Percentiles rank a stretch among this genome's conserved stretches.
phyloP scores from a whole-genome alignment of 2,113 vertebrate genomes.

The Anthoscopus minutus region DNA sequence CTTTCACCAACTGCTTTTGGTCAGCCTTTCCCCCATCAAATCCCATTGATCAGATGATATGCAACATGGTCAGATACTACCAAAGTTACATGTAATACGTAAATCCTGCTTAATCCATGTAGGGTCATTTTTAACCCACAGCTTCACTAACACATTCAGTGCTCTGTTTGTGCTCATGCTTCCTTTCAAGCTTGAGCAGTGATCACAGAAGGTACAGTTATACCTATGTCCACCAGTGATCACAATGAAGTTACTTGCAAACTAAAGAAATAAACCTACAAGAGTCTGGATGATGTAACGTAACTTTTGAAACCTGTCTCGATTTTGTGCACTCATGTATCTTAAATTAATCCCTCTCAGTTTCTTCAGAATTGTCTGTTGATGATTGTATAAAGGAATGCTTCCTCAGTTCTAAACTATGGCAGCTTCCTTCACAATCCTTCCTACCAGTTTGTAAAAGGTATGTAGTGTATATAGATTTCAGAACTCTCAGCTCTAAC shows the following conservation, averaged over 20 bases:
- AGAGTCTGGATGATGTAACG: not conserved
- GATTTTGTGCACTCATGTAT: not conserved
- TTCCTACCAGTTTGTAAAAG: not conserved
- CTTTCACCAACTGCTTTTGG: not conserved
- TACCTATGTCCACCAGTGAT: not conserved
- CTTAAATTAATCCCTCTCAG: not conserved
- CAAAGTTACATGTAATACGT: not conserved
- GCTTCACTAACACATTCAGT: not conserved
- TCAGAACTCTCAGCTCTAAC: not conserved
- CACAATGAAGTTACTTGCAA: not conserved
- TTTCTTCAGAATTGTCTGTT: not conserved
- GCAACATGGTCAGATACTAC: not conserved
- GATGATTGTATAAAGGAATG: not conserved
- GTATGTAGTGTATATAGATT: not conserved
- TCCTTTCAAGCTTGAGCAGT: not conserved
- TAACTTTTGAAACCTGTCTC: not conserved
- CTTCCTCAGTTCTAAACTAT: not conserved
- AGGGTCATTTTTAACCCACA: not conserved
- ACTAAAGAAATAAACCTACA: not conserved
- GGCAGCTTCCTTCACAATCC: not conserved
- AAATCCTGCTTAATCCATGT: not conserved
- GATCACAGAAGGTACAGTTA: not conserved
- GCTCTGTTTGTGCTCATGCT: not conserved
- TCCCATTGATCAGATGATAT: not conserved
- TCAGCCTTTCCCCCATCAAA: not conserved